Base-by-base conservation (phyloP, 2,113 vertebrate species). In the Hemibagrus wyckioides region DNA sequence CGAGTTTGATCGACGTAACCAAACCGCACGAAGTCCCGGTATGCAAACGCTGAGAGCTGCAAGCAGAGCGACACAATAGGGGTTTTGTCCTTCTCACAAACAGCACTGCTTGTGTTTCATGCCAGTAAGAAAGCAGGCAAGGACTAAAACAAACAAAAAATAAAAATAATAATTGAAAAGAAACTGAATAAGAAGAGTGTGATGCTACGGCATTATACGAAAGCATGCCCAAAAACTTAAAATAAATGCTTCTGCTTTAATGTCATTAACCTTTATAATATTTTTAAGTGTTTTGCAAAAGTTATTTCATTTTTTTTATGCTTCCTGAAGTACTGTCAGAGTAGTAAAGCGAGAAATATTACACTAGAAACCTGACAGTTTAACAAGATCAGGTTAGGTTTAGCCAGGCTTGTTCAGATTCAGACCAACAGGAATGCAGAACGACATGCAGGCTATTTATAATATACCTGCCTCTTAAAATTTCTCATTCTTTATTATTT, bases 11-110 rank as follows among this genome's bases (percentile, higher is more conserved):
- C 95, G 21, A 99, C 97, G 0, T 96, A 98, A 0, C 98, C 98
- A 1, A 99, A 99, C 1, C 95, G 95, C 81, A 99, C 92, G n/a
- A 97, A 96, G 82, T 98, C 97, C 75, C 94, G 96, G 92, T 96
- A 96, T 0, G 97, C 95, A 57, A 99, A 99, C 1, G 98, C 97
- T 0, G 95, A 96, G 88, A 99, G 92, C 98, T 99, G 93, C 9
- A 52, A 80, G 57, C 17, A 13, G 30, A 50, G n/a, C 36, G 82
- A 85, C 28, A 80, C 14, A 90, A 86, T 11, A 56, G 2, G 28
- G 33, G 1, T 17, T 17, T 54, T 54, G 19, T 79, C 15, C 48
- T 52, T 17, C 15, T 15, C 41, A 33, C n/a, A 33, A 19, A 79
- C 76, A 54, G 1, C 9, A 11, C 61, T n/a, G 9, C 28, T 61